Evolutionary conservation across 1,140 invertebrate species (phyloP), one percentile per base, ranked within the genome.

Genomic region (Planococcus citri): DNA sequence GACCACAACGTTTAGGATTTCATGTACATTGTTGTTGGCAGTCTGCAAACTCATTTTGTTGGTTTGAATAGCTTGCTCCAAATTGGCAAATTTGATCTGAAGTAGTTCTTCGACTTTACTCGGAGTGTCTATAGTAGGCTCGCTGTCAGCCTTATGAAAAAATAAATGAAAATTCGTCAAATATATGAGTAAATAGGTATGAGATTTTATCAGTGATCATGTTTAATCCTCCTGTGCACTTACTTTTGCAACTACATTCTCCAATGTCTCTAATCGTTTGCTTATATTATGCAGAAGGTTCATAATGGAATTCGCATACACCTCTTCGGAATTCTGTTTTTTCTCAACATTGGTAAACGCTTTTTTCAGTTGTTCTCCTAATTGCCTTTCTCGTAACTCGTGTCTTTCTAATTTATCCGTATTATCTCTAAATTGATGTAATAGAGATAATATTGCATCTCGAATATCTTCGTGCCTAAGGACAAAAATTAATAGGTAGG

Each of bases 331-430:
- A 70, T 86, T 82, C 67, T 88, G 84, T 38, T 85, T 83, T 75
- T 89, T 90, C 58, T 90, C 88, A n/a, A 93, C 76, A 0, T 82
- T 76, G 0, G 80, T 76, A 33, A 94, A 76, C 1, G 84, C 84
- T 77, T 87, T 89, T 78, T 91, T 92, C 6, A 91, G 74, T 70
- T 89, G 83, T 69, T 92, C 90, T 0, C 88, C 90, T 1, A 91
- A 77, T 8, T 88, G 86, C 51, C 87, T 83, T 76, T 92, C 90
- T 17, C 91, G 80, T 70, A 83, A 85, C 76, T 94, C 91, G 76
- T 94, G 91, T 25, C 91, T 79, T 74, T 92, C 90, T 71, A 94
- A 76, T 78, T 93, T 93, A 74, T 89, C 88, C 60, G 89, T 89
- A 70, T 88, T 86, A 24, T 85, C 83, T 24, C 88, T 82, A 78